Conservation (phyloP, 2,888 invertebrate species). For the Creontiades dilutus region DNA sequence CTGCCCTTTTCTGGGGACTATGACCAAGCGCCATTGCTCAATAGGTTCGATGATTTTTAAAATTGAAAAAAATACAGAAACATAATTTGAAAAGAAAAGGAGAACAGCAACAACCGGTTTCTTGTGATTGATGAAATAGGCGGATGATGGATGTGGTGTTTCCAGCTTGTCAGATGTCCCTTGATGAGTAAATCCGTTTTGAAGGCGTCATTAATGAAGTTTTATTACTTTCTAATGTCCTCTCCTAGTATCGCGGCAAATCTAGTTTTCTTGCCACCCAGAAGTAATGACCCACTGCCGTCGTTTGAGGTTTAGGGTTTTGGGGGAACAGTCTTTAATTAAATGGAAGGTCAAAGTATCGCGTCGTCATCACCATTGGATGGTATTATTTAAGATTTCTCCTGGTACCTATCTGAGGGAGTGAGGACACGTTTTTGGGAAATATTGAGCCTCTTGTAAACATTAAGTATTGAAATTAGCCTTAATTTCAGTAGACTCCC, state of each 20-base stretch:
- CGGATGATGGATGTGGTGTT: slow-evolving; percentile 35
- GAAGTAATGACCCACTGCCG: neutral
- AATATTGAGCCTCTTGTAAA: too few relatives aligned
- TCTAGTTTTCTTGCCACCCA: slow-evolving; percentile 20
- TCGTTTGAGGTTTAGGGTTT: neutral
- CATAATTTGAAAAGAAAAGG: neutral
- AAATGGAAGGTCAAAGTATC: neutral
- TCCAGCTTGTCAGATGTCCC: neutral
- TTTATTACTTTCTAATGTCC: slow-evolving; percentile 32
- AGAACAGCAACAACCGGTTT: neutral
- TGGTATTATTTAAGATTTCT: too few relatives aligned
- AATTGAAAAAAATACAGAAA: neutral
- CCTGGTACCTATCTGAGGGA: too few relatives aligned
- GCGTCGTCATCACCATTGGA: neutral
- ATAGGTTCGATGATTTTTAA: neutral
- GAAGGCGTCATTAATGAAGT: slow-evolving; percentile 13
- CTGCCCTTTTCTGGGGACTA: neutral
- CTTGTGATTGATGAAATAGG: neutral
- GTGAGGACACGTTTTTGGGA: too few relatives aligned
- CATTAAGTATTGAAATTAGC: too few relatives aligned
- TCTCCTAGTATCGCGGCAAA: neutral
- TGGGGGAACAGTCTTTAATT: neutral
- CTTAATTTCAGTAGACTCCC: too few relatives aligned
- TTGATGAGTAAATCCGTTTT: slow-evolving; percentile 40
- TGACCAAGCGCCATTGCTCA: slow-evolving; percentile 12